Base-by-base conservation (phyloP, 1,140 invertebrate species). In the Solen grandis region DNA sequence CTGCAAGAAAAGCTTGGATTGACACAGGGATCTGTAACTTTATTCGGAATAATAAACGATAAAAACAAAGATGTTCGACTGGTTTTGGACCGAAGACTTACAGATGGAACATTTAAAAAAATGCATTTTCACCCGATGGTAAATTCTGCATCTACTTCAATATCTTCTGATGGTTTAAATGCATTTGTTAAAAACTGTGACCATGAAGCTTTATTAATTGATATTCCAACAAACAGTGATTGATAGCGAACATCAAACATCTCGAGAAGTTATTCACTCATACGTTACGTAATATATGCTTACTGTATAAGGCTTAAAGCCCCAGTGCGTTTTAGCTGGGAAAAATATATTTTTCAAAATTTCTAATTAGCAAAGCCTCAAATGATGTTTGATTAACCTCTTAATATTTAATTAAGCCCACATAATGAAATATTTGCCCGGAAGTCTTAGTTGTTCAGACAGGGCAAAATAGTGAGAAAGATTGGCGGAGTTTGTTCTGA, bases 31-130 rank as follows among this genome's bases (percentile, higher is more conserved):
- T 88, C 88, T 72, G 91, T 92, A 10, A 91, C 92, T 2, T 69
- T 91, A 14, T 89, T 90, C 84, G 92, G 91, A 16, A 83, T 93
- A 14, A 84, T 91, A 8, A 92, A 93, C 86, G 92, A 93, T 81
- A 77, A n/a, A 4, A 83, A 81, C 19, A 82, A 88, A 27, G 84
- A 89, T 46, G 92, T 93, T 25, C 87, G 82, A 27, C 85, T 93
- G 33, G 69, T 92, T 1, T 36, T 92, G 35, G 91, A 93, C 76
- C 33, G 65, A 33, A 66, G 83, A 38, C 79, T 92, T 13, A 46
- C 85, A 1, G 82, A 88, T 75, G 84, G 79, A 10, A 80, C 75
- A 2, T 83, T 88, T 57, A 46, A 69, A 0, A 84, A 75, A 27
- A 68, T 93, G 13, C 87, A 89, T 63, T 92, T 91, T 69, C 92